Evolutionary conservation across 2,113 vertebrate species (phyloP), one percentile per base, ranked within the genome.

Genomic region (Tragelaphus scriptus): DNA sequence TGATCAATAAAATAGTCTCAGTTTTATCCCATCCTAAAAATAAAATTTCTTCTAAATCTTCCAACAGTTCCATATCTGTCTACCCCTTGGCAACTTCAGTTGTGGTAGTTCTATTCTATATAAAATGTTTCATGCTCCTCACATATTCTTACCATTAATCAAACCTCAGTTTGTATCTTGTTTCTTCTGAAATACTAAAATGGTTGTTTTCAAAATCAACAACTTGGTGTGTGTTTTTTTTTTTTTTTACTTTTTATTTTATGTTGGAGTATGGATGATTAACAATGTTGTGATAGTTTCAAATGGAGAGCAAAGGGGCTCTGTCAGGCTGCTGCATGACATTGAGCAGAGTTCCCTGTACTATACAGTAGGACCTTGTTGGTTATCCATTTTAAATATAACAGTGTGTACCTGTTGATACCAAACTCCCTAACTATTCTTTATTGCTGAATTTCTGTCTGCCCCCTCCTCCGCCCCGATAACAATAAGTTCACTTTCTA

Each of bases 391-490:
- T 40, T 23, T 23, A 40, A 75, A 40, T 75, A 75, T 75, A 75
- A 23, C 36, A 75, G 19, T 44, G 36, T 75, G 71, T 13, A 75
- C 36, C 68, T 75, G 21, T 75, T 75, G 65, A 40, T 25, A 36
- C 10, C 36, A 75, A 75, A 13, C 36, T 75, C 68, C 36, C 19
- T 75, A 25, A 25, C 23, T 75, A 75, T 40, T 75, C 11, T 21
- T 75, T 75, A 25, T 7, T 16, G 5, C 21, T 0, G 1, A 75
- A 75, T 25, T 75, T 75, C 36, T 68, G n/a, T 71, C 4, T 4
- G 4, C 4, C n/a, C n/a, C 6, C 15, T 65, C 28, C 61, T 8
- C 17, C 3, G 0, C 19, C 10, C n/a, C 1, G 0, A n/a, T 40
- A 40, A 75, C 21, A 21, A 25, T 75, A 75, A 40, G 19, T 40